These are phyloP conservation scores for Anas acuta DNA, from an alignment of 2,797 vertebrate genomes.

Conservation along the genomic window DNA sequence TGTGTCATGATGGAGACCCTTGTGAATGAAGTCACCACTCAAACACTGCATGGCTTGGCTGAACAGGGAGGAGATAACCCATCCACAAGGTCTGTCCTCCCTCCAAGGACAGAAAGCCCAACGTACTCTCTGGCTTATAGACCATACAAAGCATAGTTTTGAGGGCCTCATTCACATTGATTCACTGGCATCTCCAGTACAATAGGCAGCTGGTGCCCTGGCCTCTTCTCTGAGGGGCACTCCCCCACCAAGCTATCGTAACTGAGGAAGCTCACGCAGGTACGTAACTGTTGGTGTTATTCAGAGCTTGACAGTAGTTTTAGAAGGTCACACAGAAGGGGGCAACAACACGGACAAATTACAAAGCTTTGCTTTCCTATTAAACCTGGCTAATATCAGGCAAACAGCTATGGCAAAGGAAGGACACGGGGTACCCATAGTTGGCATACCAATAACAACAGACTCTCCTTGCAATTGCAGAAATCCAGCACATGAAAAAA, in stretches of 20 bases:
- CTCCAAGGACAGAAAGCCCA: background rate
- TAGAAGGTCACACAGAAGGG: background rate
- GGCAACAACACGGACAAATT: background rate
- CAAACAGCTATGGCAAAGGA: background rate
- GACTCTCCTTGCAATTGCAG: background rate
- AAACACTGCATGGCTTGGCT: background rate
- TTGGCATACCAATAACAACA: background rate
- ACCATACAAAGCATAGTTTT: background rate
- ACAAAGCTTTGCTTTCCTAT: background rate
- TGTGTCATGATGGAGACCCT: background rate
- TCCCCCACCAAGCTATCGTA: background rate
- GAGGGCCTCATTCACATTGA: background rate
- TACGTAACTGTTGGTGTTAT: background rate
- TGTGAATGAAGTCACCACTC: background rate
- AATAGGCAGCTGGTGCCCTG: background rate
- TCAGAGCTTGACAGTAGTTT: background rate
- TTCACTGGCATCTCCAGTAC: background rate
- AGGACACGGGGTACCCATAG: background rate
- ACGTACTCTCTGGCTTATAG: background rate
- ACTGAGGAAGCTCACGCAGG: background rate
- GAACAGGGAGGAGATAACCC: background rate
- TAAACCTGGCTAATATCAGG: background rate
- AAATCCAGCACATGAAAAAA: background rate
- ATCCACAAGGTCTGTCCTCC: background rate
- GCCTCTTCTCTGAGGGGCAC: accelerated